Base-by-base conservation (phyloP, 2,888 invertebrate species). In the Autographa pulchrina region DNA sequence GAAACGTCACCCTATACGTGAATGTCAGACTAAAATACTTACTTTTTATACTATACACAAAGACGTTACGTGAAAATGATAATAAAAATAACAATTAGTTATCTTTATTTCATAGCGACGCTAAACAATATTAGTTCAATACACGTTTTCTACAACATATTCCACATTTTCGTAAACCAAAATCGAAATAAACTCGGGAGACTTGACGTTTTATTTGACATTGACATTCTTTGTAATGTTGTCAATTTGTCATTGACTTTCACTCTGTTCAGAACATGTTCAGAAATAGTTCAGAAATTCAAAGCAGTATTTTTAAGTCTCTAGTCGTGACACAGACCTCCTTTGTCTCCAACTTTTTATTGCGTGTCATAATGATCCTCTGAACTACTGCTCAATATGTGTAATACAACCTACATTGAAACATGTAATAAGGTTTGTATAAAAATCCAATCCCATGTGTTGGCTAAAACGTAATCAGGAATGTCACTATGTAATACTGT, bases 1-100 rank as follows among this genome's bases (percentile, higher is more conserved):
- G 85, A 85, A 88, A 92, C 91, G 92, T 92, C 92, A 92, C 85
- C 88, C 70, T 67, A 48, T 80, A 76, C 77, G 79, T 80, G 83
- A 85, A 83, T 85, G 88, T 78, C 86, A 84, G 62, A 69, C 35
- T 60, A 52, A 68, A 67, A 68, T 82, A 83, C 83, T 84, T 79
- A 89, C 89, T 84, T 68, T 79, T 80, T 73, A 67, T 68, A 61
- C 18, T 58, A 16, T 56, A 70, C 13, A 43, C 63, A 68, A 66
- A 70, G 75, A 56, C 58, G 66, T 65, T 61, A 64, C 66, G 35
- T 14, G 65, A 74, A 74, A 65, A 62, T 56, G 32, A 70, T 38
- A 43, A 73, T 61, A 63, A 64, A 70, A 70, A 74, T 76, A 74
- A 77, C 68, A 8, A 54, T 8, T 6, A 48, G 66, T 60, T 69